Percentiles rank a stretch among this genome's conserved stretches.
These are phyloP conservation scores for Ctenicera cuprea DNA, from an alignment of 2,888 invertebrate species.

Conservation along the genomic window DNA sequence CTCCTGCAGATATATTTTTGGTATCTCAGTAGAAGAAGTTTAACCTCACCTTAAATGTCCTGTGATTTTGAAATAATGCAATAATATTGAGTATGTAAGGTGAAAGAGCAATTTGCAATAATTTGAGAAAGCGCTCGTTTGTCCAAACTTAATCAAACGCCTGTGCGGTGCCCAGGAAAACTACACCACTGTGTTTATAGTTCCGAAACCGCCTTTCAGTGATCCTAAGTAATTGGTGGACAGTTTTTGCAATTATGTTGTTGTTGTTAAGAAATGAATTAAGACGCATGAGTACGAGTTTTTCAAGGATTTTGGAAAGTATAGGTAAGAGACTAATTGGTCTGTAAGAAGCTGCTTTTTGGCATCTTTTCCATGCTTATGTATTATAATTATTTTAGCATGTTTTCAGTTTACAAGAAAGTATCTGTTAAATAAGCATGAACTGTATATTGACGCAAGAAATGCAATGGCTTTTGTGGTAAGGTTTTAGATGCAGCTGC, in stretches of 20 bases:
- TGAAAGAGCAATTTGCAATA: background rate
- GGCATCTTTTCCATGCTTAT: background rate
- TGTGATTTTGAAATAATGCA: background rate
- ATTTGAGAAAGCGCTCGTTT: background rate
- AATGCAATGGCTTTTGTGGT: background rate
- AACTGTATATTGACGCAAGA: background rate
- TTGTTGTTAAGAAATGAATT: background rate
- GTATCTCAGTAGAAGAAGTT: background rate
- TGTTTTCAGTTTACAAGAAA: background rate
- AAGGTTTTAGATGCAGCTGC: too few species aligned
- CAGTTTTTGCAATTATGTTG: background rate
- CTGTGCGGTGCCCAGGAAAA: background rate
- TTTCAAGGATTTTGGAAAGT: background rate
- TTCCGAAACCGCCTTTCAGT: too few species aligned
- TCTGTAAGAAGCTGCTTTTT: background rate
- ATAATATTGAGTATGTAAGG: background rate
- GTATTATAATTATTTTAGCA: background rate
- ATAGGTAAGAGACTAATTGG: background rate
- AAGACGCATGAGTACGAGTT: too few species aligned
- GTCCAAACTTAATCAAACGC: background rate
- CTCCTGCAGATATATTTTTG: background rate
- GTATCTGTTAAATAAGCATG: background rate
- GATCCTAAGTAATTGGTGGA: background rate
- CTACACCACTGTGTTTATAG: too few species aligned
- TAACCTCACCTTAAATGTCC: background rate